Conservation (phyloP, 2,113 vertebrate species). For the Sterrhoptilus dennistouni region DNA sequence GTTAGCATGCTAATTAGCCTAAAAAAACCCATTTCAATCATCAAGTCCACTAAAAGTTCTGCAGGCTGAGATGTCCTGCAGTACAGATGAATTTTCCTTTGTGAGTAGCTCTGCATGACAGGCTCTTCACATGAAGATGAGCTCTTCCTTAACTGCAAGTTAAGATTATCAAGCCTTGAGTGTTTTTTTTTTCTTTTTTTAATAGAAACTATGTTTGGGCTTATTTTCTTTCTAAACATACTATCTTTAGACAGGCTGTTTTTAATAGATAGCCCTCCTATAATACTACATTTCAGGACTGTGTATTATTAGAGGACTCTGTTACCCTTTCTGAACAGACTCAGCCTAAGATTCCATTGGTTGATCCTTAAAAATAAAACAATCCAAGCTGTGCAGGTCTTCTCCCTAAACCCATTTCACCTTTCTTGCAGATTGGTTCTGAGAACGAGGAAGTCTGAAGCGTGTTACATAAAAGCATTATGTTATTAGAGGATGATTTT, state of each 20-base stretch:
- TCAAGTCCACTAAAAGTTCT: not conserved
- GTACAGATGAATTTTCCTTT: not conserved
- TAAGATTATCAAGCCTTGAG: not conserved
- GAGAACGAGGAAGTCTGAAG: not conserved
- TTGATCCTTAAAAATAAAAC: not conserved
- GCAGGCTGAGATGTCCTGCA: not conserved
- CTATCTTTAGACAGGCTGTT: not conserved
- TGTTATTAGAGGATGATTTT: not conserved
- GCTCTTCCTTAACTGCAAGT: not conserved
- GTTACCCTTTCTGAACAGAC: not conserved
- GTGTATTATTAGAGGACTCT: not conserved
- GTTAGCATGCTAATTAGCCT: not conserved
- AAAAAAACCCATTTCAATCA: not conserved
- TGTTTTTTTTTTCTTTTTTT: too few species aligned
- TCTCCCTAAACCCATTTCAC: not conserved
- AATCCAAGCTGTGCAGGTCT: not conserved
- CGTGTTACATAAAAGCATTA: not conserved
- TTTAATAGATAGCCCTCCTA: not conserved
- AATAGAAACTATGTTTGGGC: not conserved
- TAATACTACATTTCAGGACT: not conserved
- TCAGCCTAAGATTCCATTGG: not conserved
- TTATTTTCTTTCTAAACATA: not conserved
- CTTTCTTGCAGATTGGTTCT: not conserved
- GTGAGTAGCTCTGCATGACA: not conserved
- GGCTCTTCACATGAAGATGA: not conserved